These are phyloP conservation scores for Drosophila picticornis DNA, from an alignment of 2,888 invertebrate genomes.

Conservation along the genomic window DNA sequence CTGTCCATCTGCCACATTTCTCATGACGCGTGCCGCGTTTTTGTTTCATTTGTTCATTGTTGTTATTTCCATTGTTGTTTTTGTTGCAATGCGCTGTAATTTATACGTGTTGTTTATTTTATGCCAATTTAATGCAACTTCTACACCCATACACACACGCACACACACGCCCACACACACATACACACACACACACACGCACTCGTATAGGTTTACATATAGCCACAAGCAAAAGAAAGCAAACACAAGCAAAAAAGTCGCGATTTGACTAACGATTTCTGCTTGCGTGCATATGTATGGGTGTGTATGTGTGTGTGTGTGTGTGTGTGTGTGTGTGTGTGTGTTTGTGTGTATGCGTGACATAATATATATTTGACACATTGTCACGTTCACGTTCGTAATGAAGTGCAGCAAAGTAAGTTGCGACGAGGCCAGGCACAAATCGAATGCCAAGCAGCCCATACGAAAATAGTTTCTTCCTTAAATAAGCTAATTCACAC, in stretches of 20 bases:
- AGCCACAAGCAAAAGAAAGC: conserved; percentile 38
- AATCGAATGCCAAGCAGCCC: conserved; percentile 21
- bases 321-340: conserved; percentile 3
- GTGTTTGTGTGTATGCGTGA: conserved; percentile 15
- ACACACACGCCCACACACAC: conserved; percentile 1
- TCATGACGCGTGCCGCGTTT: conserved; percentile 50
- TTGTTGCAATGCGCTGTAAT: conserved; percentile 60
- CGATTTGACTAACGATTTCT: conserved; percentile 50
- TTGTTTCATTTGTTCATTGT: conserved; percentile 43
- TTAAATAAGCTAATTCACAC: not conserved
- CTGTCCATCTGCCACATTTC: conserved; percentile 66
- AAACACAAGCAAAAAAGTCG: conserved; percentile 20
- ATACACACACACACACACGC: conserved; percentile 9
- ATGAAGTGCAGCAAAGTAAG: conserved; percentile 45
- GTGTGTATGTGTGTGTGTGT: not conserved
- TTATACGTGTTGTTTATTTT: conserved; percentile 79
- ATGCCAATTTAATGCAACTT: conserved; percentile 79
- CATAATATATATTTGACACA: conserved; percentile 66
- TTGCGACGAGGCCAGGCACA: conserved; percentile 20
- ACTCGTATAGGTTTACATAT: not conserved
- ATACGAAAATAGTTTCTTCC: not conserved
- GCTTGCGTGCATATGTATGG: not conserved
- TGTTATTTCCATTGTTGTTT: conserved; percentile 28
- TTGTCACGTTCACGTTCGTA: conserved; percentile 48
- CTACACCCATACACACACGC: conserved; percentile 15